These are phyloP conservation scores for Dinoponera quadriceps DNA, from an alignment of 1,140 invertebrate species.

Conservation along the genomic window DNA sequence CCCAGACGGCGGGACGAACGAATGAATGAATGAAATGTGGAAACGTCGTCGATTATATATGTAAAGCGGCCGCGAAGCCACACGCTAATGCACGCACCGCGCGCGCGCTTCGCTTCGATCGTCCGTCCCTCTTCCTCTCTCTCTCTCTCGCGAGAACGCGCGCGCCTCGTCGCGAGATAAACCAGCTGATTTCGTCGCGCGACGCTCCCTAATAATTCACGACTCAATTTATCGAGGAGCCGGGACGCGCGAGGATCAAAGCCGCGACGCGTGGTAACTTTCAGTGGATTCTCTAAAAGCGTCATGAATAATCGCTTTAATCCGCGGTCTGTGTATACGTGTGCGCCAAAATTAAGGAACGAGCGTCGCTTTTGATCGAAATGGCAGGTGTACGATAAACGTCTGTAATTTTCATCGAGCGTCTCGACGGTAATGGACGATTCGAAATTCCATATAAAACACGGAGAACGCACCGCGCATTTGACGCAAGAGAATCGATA, in stretches of 20 bases:
- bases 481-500: not conserved
- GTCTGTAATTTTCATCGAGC: not conserved
- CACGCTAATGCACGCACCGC: slow-evolving; percentile 10
- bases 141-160: not conserved
- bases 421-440: not conserved
- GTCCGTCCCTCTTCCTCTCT: not conserved
- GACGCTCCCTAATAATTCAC: slow-evolving; percentile 4
- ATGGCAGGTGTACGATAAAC: not conserved
- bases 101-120: not conserved
- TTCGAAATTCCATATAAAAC: slow-evolving; percentile 11
- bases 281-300: slow-evolving; percentile 1
- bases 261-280: not conserved
- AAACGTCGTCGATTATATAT: slow-evolving; percentile 24
- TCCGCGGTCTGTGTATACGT: not conserved
- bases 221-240: slow-evolving; percentile 18
- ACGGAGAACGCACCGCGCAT: too few relatives aligned
- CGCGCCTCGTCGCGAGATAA: slow-evolving; percentile 18
- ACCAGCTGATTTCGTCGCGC: slow-evolving; percentile 32
- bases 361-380: not conserved
- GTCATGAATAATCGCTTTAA: slow-evolving; percentile 13
- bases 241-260: not conserved
- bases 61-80: slow-evolving; percentile 17
- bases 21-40: not conserved
- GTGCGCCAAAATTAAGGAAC: too few relatives aligned
- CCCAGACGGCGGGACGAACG: slow-evolving; percentile 13